A percentile compares a stretch with the other conserved stretches of the same genome.
These are phyloP conservation scores for Drosophila ambigua DNA, from an alignment of 1,140 invertebrate genomes.

Conservation along the genomic window DNA sequence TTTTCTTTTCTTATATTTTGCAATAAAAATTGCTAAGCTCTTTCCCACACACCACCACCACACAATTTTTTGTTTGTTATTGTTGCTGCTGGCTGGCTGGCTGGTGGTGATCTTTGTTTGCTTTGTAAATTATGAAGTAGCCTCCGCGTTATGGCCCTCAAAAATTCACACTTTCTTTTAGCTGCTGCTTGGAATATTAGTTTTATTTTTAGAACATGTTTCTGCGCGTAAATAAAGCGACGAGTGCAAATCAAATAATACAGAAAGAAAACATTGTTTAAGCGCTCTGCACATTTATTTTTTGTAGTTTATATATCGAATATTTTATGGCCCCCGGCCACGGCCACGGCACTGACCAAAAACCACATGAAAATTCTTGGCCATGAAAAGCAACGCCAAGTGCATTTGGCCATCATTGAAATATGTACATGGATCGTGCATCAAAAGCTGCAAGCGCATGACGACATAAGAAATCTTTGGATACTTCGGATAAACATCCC, in stretches of 20 bases:
- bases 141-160: conserved; percentile 58
- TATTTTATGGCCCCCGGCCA: conserved; percentile 15
- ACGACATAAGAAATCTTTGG: neutral
- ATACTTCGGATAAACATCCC: too few species aligned
- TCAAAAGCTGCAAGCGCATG: neutral
- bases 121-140: conserved; percentile 68
- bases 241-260: conserved; percentile 46
- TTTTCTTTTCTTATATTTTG: conserved; percentile 34
- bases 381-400: conserved; percentile 57
- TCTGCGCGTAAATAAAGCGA: conserved; percentile 47
- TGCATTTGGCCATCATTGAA: conserved; percentile 40
- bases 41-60: conserved; percentile 1
- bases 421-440: conserved; percentile 9
- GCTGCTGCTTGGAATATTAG: conserved; percentile 49
- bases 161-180: conserved; percentile 75
- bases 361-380: conserved; percentile 4
- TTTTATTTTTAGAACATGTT: conserved; percentile 67
- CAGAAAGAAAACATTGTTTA: conserved; percentile 39
- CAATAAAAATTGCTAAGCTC: conserved; percentile 25
- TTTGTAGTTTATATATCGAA: conserved; percentile 17
- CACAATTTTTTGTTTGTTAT: conserved; percentile 13
- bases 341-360: conserved; percentile 53
- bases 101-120: conserved; percentile 50
- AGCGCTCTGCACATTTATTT: conserved; percentile 27
- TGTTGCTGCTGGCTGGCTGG: conserved; percentile 20